These are phyloP conservation scores for Eurystomus glaucurus DNA, from an alignment of 2,797 vertebrate species.

Conservation along the genomic window DNA sequence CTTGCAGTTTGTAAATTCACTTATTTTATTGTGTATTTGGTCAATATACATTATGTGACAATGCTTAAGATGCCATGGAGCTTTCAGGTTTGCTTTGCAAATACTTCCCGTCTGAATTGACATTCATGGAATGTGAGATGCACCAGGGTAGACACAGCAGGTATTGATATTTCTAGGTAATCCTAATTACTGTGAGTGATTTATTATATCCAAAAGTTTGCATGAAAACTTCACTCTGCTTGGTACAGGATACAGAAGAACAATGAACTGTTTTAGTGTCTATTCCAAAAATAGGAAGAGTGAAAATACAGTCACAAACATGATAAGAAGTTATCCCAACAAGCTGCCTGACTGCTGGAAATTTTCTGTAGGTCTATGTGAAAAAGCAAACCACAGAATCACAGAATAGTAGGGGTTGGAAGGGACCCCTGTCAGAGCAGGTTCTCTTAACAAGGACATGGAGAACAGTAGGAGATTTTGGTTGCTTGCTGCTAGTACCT, in stretches of 20 bases:
- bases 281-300: not conserved
- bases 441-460: not conserved
- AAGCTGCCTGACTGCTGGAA: not conserved
- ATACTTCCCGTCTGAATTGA: not conserved
- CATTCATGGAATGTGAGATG: not conserved
- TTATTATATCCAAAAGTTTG: not conserved
- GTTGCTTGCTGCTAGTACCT: not conserved
- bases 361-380: not conserved
- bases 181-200: not conserved
- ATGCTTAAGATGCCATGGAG: not conserved
- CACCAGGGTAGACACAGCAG: not conserved
- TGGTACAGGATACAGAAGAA: not conserved
- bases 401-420: too few species aligned
- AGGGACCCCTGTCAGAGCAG: too few species aligned
- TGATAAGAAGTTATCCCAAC: not conserved
- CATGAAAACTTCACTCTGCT: not conserved
- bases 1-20: not conserved
- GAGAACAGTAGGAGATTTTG: accelerated
- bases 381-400: not conserved
- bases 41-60: not conserved
- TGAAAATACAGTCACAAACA: not conserved
- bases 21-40: not conserved
- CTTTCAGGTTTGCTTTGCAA: not conserved
- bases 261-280: not conserved
- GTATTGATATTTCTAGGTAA: not conserved